Evolutionary conservation across 2,797 vertebrate genomes (phyloP).

Genomic region (Sorex maritimensis): DNA sequence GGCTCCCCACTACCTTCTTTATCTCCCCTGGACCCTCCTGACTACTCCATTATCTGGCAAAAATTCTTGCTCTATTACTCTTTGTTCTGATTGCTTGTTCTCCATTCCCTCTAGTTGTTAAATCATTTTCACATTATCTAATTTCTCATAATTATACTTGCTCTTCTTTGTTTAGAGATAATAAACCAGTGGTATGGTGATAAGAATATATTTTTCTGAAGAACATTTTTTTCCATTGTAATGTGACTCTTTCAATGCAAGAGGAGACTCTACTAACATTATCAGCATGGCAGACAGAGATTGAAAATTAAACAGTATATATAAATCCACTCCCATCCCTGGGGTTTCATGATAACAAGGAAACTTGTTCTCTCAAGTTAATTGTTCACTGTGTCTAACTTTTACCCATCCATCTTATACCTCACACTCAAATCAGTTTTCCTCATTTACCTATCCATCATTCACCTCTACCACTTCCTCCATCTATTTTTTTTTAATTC

Average conservation of each 20-base stretch:
- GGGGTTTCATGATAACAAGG: neutral
- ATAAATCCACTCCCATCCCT: neutral
- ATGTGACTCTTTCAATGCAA: constrained; percentile 57
- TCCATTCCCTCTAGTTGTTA: neutral
- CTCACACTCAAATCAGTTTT: neutral
- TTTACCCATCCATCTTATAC: neutral
- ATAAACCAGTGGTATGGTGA: constrained; percentile 28
- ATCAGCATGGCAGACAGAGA: neutral
- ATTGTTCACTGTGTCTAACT: neutral
- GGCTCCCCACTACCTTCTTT: neutral
- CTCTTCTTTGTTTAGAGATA: constrained; percentile 23
- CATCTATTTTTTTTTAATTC: neutral
- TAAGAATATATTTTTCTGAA: constrained; percentile 34
- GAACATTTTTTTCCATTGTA: constrained; percentile 26
- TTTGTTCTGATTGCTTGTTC: constrained; percentile 5
- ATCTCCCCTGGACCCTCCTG: neutral
- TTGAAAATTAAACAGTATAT: neutral
- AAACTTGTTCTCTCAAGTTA: neutral
- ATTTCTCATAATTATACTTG: constrained; percentile 60
- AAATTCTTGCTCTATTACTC: neutral
- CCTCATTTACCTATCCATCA: neutral
- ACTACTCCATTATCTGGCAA: neutral
- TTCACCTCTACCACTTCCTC: neutral
- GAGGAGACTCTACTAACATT: neutral
- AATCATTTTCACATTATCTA: constrained; percentile 58